Conservation (phyloP, 1,140 invertebrate genomes). For the Drosophila ambigua region DNA sequence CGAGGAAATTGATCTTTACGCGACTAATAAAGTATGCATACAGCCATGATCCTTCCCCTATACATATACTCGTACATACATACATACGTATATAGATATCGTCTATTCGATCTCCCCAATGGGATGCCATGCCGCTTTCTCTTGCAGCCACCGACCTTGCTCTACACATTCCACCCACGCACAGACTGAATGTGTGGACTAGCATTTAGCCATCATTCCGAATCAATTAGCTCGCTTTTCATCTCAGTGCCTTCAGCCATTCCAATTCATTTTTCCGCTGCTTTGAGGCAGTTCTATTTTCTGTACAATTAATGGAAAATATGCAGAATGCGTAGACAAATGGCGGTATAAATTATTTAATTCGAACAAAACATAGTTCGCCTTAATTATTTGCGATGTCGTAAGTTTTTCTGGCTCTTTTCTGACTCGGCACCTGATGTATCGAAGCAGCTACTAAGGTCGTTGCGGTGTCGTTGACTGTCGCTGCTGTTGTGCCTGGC, state of each 20-base stretch:
- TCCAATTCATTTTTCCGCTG: slow-evolving; percentile 21
- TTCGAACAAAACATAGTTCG: slow-evolving; percentile 55
- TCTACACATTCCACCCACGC: slow-evolving; percentile 13
- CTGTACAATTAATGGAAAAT: slow-evolving; percentile 72
- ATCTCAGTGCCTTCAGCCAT: slow-evolving; percentile 26
- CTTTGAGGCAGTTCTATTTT: slow-evolving; percentile 47
- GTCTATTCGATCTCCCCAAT: too few relatives aligned
- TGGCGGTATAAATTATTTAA: slow-evolving; percentile 75
- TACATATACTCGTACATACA: too few relatives aligned
- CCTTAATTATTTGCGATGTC: slow-evolving; percentile 58
- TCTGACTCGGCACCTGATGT: slow-evolving; percentile 12
- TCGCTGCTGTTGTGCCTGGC: slow-evolving; percentile 55
- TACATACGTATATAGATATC: too few relatives aligned
- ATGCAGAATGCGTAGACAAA: slow-evolving; percentile 73
- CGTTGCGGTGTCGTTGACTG: slow-evolving; percentile 67
- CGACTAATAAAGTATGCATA: not conserved
- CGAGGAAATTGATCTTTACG: not conserved
- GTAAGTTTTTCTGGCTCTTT: slow-evolving; percentile 17
- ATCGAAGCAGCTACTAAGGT: slow-evolving; percentile 38
- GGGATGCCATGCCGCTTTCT: not conserved
- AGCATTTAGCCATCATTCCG: slow-evolving; percentile 47
- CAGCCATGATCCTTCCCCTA: too few relatives aligned
- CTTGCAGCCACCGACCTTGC: not conserved
- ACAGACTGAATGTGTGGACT: slow-evolving; percentile 4
- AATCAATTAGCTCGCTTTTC: slow-evolving; percentile 64